Base-by-base conservation (phyloP, 2,797 vertebrate genomes). In the Sebastes vulpes region DNA sequence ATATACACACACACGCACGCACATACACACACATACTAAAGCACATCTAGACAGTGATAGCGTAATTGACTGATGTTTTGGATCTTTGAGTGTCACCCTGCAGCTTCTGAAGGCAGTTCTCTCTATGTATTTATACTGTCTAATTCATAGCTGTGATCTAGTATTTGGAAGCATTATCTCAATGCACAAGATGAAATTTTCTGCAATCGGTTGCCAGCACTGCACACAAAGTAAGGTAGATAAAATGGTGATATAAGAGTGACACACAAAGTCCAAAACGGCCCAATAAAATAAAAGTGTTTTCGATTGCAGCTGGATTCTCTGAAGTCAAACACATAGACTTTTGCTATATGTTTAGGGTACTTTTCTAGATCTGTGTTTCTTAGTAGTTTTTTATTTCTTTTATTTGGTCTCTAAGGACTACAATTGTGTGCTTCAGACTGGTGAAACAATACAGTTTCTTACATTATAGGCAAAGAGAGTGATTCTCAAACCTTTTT, bases 21-120 rank as follows among this genome's bases (percentile, higher is more conserved):
- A 89, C 59, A 38, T 70, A 94, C 90, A 93, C 35, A 38, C 90
- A 93, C 35, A 38, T 89, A 93, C 93, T 94, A 96, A 97, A 97
- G 96, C 93, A 66, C 96, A 96, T 95, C 94, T 90, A 95, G 91
- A 92, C 89, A 89, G 59, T 89, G 81, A 93, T 84, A 85, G 75
- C 79, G 71, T 50, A 54, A 75, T 46, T 89, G 78, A 90, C 78
- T 79, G 50, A 90, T 53, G 69, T 78, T 92, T 87, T 85, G 82
- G 82, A 88, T 78, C 95, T 86, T 94, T 91, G 88, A 89, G 89
- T 93, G 94, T 96, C 96, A 94, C 90, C 79, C 91, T 74, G 85
- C 95, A 95, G 95, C 96, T 95, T 95, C 90, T 88, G 69, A 71
- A 73, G 68, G 65, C 73, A 84, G 58, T 72, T 80, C 72, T 28